A percentile compares a stretch with the other conserved stretches of the same genome.
Evolutionary conservation across 2,113 vertebrate genomes (phyloP).

Genomic region (Hydrolagus affinis): DNA sequence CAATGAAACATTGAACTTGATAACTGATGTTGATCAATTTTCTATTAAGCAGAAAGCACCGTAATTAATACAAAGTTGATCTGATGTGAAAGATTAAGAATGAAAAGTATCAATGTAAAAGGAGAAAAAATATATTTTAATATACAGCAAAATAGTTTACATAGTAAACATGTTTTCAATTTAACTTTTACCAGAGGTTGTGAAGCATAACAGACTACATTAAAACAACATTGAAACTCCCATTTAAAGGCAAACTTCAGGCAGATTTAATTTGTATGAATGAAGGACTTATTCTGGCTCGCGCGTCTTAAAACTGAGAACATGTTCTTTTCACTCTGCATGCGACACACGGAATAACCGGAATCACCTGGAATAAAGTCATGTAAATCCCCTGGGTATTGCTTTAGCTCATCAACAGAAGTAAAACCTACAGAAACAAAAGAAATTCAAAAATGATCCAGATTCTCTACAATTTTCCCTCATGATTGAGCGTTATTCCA

Average conservation of each 20-base stretch:
- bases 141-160: not conserved
- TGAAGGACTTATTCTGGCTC: not conserved
- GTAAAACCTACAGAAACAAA: constrained; percentile 44
- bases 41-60: no score
- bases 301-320: not conserved
- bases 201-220: not conserved
- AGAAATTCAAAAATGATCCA: constrained; percentile 6
- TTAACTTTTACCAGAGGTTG: not conserved
- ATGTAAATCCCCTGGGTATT: constrained; percentile 48
- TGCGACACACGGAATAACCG: constrained; percentile 47
- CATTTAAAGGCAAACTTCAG: not conserved
- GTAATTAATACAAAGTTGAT: not conserved
- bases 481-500: not conserved
- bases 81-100: not conserved
- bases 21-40: no score
- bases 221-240: not conserved
- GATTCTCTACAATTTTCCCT: not conserved
- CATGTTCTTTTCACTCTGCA: constrained; percentile 45
- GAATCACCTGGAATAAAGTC: constrained; percentile 56
- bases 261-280: constrained; percentile 16
- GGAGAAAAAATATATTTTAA: not conserved
- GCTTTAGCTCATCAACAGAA: constrained; percentile 53
- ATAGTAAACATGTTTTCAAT: not conserved
- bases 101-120: not conserved
- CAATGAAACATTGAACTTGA: no score